These are phyloP conservation scores for Stramonita haemastoma DNA, from an alignment of 2,888 invertebrate genomes.

Conservation along the genomic window DNA sequence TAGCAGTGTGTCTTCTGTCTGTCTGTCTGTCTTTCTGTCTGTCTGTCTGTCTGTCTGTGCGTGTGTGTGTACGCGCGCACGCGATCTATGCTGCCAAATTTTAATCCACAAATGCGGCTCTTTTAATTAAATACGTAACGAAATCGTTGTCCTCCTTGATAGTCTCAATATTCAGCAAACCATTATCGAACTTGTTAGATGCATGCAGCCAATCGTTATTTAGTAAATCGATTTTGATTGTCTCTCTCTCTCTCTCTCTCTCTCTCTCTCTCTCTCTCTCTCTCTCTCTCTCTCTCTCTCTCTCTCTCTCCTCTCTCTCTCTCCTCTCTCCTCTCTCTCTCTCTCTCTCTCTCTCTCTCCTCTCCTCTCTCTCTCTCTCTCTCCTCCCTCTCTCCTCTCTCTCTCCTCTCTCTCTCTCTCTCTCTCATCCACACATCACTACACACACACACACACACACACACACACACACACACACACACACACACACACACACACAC, in stretches of 20 bases:
- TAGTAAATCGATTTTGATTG: too few relatives aligned
- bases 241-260: background rate
- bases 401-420: too few relatives aligned
- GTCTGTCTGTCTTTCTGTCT: background rate
- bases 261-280: conserved; percentile 15
- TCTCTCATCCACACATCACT: too few relatives aligned
- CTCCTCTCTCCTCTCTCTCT: background rate
- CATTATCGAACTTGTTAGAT: too few relatives aligned
- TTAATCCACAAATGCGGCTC: too few relatives aligned
- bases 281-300: background rate
- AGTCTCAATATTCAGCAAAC: too few relatives aligned
- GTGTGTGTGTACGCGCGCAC: too few relatives aligned
- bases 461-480: background rate
- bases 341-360: conserved; percentile 2
- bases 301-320: background rate
- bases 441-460: background rate
- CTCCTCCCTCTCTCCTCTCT: background rate
- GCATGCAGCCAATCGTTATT: too few relatives aligned
- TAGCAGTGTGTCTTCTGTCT: background rate
- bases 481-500: conserved; percentile 17
- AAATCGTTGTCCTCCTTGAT: too few relatives aligned
- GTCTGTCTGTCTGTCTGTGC: background rate
- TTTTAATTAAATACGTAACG: too few relatives aligned
- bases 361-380: background rate
- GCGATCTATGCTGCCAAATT: too few relatives aligned